These are phyloP conservation scores for Microcebus griseorufus DNA, from an alignment of 2,113 vertebrate species.

Conservation along the genomic window DNA sequence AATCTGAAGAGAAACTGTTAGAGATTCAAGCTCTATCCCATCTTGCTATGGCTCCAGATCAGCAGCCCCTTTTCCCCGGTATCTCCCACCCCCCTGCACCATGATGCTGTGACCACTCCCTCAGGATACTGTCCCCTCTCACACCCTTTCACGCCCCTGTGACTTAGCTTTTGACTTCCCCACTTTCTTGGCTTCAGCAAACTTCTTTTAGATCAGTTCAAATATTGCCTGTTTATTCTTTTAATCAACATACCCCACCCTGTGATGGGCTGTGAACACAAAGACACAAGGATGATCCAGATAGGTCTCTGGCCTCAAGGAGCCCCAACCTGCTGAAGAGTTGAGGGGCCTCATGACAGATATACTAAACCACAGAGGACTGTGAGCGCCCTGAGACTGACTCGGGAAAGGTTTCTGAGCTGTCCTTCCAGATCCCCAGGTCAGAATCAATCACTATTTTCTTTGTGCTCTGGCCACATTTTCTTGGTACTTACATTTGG, in stretches of 20 bases:
- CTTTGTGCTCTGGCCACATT: not conserved
- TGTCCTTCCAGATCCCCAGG: not conserved
- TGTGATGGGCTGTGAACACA: not conserved
- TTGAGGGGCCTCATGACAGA: not conserved
- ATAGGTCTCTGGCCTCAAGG: not conserved
- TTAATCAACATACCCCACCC: not conserved
- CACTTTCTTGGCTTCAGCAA: not conserved
- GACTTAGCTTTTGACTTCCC: not conserved
- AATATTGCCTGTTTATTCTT: not conserved
- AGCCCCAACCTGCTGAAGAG: not conserved
- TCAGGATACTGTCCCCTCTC: not conserved
- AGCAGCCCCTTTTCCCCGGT: rapidly evolving
- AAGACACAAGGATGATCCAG: not conserved
- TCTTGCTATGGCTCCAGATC: not conserved
- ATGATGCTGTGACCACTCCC: rapidly evolving
- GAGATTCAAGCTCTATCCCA: not conserved
- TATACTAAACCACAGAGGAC: no score
- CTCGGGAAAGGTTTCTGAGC: not conserved
- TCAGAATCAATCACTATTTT: not conserved
- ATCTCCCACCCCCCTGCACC: not conserved
- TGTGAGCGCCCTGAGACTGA: not conserved
- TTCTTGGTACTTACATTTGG: not conserved
- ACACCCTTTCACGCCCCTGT: not conserved
- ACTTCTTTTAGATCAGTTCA: not conserved
- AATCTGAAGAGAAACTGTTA: not conserved